Evolutionary conservation across 2,797 vertebrate genomes (phyloP).

Genomic region (Hypotaenidia okinawae): DNA sequence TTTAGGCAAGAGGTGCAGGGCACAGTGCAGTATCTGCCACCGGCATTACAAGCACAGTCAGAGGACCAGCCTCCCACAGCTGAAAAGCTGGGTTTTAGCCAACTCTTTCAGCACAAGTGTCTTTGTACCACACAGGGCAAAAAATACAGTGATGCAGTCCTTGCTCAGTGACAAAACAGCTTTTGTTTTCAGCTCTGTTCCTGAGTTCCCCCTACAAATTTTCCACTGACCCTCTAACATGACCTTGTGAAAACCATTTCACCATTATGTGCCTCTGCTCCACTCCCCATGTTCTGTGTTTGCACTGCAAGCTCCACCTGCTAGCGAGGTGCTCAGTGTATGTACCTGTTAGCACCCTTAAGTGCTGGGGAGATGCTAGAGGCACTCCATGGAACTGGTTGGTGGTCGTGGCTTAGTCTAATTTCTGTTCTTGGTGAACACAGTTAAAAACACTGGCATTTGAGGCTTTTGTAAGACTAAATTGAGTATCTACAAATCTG

Average conservation of each 20-base stretch:
- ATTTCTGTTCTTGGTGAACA: neutral
- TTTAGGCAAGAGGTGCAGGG: neutral
- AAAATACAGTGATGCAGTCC: neutral
- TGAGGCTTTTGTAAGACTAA: neutral
- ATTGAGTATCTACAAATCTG: neutral
- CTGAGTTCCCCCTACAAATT: neutral
- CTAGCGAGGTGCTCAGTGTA: neutral
- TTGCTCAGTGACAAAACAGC: neutral
- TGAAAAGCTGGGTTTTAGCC: neutral
- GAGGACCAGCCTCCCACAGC: neutral
- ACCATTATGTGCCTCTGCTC: neutral
- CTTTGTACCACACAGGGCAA: neutral
- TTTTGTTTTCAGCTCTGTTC: neutral
- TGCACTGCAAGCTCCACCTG: neutral
- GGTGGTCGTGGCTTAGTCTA: neutral
- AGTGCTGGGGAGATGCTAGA: neutral
- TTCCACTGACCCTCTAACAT: neutral
- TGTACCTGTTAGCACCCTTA: neutral
- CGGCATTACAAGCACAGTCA: neutral
- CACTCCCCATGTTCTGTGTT: neutral
- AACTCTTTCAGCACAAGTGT: neutral
- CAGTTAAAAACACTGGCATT: neutral
- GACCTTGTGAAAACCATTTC: neutral
- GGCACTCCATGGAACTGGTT: neutral
- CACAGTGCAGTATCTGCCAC: neutral